Conservation (phyloP, 1,140 invertebrate genomes). For the Leptonema lineaticorne region DNA sequence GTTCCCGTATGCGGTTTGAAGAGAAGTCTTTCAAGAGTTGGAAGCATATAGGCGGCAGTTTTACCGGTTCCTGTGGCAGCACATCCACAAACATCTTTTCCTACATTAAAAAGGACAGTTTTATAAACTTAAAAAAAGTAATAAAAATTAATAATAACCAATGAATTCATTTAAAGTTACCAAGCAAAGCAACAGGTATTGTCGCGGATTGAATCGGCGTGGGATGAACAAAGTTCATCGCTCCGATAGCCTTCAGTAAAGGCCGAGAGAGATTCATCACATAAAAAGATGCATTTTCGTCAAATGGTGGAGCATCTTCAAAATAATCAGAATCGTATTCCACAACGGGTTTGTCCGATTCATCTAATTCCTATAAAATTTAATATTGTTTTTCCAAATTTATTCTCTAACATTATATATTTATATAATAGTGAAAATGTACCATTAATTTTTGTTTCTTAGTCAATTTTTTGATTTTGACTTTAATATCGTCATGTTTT, state of each 20-base stretch:
- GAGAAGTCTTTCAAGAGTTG: slow-evolving; percentile 90
- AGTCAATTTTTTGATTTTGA: slow-evolving; percentile 58
- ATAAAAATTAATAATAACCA: background rate
- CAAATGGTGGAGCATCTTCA: slow-evolving; percentile 71
- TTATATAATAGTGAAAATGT: background rate
- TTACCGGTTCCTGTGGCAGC: slow-evolving; percentile 98
- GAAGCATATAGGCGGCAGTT: slow-evolving; percentile 98
- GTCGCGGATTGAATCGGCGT: slow-evolving; percentile 96
- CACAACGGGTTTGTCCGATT: slow-evolving; percentile 53
- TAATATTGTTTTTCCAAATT: background rate
- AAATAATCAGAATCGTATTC: slow-evolving; percentile 69
- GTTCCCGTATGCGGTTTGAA: slow-evolving; percentile 64
- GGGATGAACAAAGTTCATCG: slow-evolving; percentile 87
- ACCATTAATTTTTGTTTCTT: slow-evolving; percentile 57
- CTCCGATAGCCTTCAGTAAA: slow-evolving; percentile 82
- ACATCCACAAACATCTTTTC: slow-evolving; percentile 90
- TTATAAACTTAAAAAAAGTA: background rate
- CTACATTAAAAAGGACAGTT: slow-evolving; percentile 49
- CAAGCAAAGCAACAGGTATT: slow-evolving; percentile 88
- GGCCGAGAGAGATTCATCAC: slow-evolving; percentile 93
- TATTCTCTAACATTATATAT: background rate
- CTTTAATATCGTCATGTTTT: slow-evolving; percentile 65
- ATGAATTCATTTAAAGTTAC: slow-evolving; percentile 46
- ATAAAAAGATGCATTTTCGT: slow-evolving; percentile 77
- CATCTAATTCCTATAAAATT: slow-evolving; percentile 46